Conservation (phyloP, 2,888 invertebrate species). For the Platerodrilus igneus region DNA sequence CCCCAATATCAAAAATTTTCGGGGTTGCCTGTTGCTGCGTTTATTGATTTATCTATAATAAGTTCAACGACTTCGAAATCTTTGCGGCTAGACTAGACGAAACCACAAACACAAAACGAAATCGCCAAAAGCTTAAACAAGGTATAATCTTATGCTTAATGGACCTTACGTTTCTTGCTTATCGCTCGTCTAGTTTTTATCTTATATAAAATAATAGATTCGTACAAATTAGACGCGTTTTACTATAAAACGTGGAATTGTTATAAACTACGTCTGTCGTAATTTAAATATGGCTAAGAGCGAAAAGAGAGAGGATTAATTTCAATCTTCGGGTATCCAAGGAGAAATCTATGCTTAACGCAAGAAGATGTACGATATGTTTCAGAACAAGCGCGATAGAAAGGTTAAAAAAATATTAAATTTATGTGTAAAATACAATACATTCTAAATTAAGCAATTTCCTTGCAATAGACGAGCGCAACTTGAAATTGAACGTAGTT, state of each 20-base stretch:
- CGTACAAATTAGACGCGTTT: constrained; percentile 1
- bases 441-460: constrained; percentile 22
- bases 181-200: too few species aligned
- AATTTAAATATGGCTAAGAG: constrained; percentile 42
- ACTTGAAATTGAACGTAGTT: too few species aligned
- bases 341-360: constrained; percentile 37
- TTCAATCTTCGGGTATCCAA: constrained; percentile 36
- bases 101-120: too few species aligned
- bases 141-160: too few species aligned
- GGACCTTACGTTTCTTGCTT: too few species aligned
- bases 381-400: constrained; percentile 35
- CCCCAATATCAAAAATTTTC: too few species aligned
- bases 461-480: constrained; percentile 7
- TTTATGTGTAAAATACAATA: constrained; percentile 39
- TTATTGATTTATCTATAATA: too few species aligned
- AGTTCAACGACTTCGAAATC: too few species aligned
- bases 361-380: constrained; percentile 42
- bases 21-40: too few species aligned
- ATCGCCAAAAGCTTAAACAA: too few species aligned
- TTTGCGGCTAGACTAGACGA: too few species aligned
- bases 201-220: too few species aligned
- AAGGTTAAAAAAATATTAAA: constrained; percentile 43
- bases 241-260: constrained; percentile 10
- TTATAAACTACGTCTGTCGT: constrained; percentile 8
- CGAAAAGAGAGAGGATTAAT: constrained; percentile 39